phyloP scores from a whole-genome alignment of 37 sponge, comb jelly and placozoan species.

The Geodia barretti region DNA sequence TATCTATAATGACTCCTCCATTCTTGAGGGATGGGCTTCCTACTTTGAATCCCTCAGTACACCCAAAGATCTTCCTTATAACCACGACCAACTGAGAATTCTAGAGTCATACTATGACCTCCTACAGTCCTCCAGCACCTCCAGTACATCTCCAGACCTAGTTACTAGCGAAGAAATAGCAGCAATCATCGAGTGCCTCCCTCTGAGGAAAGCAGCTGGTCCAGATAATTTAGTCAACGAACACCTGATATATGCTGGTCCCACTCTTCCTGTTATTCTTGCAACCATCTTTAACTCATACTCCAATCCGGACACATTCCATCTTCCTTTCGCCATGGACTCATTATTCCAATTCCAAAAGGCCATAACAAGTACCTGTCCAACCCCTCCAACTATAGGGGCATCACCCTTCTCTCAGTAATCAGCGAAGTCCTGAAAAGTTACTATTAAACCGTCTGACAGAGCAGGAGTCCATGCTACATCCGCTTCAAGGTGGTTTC shows the following conservation, averaged over 20 bases:
- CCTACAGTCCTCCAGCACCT: no score
- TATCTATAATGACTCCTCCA: neutral
- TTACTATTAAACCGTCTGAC: no score
- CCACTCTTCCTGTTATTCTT: neutral
- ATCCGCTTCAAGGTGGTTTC: slow-evolving; percentile 10
- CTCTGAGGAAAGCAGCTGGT: neutral
- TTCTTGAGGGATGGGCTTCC: neutral
- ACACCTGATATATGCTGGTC: neutral
- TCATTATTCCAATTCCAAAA: slow-evolving; percentile 1
- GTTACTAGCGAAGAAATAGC: neutral
- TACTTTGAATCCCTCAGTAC: neutral
- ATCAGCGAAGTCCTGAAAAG: neutral
- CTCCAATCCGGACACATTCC: no score
- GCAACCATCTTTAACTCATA: no score
- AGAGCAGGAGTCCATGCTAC: no score
- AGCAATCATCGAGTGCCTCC: neutral
- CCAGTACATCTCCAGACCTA: no score
- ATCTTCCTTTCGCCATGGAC: neutral
- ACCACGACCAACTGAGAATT: no score
- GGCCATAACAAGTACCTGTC: neutral
- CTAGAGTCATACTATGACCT: no score
- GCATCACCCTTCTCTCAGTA: neutral
- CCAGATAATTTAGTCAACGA: neutral
- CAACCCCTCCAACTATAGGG: slow-evolving; percentile 6
- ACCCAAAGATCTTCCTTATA: no score